Base-by-base conservation (phyloP, 2,888 invertebrate genomes). In the Leptothorax acervorum region DNA sequence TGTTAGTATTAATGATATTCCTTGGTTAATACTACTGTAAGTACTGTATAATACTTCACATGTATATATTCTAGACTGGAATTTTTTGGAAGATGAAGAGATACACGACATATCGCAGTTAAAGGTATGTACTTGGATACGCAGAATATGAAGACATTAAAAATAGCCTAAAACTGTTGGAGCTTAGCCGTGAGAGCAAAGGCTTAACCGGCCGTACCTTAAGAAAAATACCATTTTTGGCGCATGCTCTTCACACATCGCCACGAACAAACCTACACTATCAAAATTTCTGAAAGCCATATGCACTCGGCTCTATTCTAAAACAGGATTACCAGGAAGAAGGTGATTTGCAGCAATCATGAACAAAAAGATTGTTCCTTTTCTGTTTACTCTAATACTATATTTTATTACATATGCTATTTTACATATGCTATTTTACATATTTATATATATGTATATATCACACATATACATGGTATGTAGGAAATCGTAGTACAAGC, bases 201-300 rank as follows among this genome's bases (percentile, higher is more conserved):
- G 97, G 97, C 9, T 93, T 99, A 68, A 99, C 99, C 95, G 99
- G 98, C 0, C 96, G 99, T 85, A 96, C 97, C 9, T 95, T 99
- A 86, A 96, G 99, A 63, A 99, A 99, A 95, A 95, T 99, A 88
- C 99, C 99, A 0, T 97, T 99, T 93, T 95, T 99, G 87, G 98
- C 99, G n/a, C 96, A 97, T 90, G 96, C 97, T 8, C 95, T 96
- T 82, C 96, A 95, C 92, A 87, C 95, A 12, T 92, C n/a, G n/a
- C 93, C 39, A 62, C 70, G 0, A 91, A 94, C 70, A 91, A 91
- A 42, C 94, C 95, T 18, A 92, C 93, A 66, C 85, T 96, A 28
- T 88, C 92, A 1, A 92, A 94, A 18, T 97, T 96, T 92, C 91
- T 97, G 15, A 91, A 93, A 39, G 96, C 96, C 0, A 95, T 97